A percentile compares a stretch with the other conserved stretches of the same genome.
phyloP scores from a whole-genome alignment of 64 coral and sea anemone species.

The Acropora tenuis region DNA sequence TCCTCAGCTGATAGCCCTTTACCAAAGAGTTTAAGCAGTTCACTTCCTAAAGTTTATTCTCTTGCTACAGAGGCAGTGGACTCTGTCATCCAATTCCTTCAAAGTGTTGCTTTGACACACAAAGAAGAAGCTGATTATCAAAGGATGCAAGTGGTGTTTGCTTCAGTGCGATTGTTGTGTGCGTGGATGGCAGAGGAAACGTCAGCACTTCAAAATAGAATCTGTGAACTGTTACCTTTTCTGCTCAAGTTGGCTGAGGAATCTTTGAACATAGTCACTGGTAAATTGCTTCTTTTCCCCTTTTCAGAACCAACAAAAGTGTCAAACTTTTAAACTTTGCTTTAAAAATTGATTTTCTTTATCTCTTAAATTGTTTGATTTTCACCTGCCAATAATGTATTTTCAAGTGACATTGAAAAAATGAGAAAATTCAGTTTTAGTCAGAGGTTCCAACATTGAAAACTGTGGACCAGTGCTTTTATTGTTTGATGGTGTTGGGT shows the following conservation, averaged over 20 bases:
- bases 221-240: constrained; percentile 82
- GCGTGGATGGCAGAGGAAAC: constrained; percentile 94
- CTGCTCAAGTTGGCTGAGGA: constrained; percentile 72
- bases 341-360: too few relatives aligned
- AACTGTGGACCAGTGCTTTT: too few relatives aligned
- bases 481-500: too few relatives aligned
- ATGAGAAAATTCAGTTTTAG: too few relatives aligned
- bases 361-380: too few relatives aligned
- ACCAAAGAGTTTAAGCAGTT: neutral
- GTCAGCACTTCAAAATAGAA: constrained; percentile 69
- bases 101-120: constrained; percentile 27
- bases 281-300: neutral
- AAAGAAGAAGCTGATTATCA: neutral
- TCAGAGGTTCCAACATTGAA: too few relatives aligned
- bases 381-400: too few relatives aligned
- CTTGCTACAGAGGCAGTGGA: constrained; percentile 66
- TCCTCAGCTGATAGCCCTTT: neutral
- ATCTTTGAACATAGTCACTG: constrained; percentile 26
- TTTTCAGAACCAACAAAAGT: too few relatives aligned
- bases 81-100: constrained; percentile 61
- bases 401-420: too few relatives aligned
- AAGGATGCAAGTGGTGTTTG: constrained; percentile 49
- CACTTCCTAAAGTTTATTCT: constrained; percentile 66
- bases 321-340: too few relatives aligned
- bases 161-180: constrained; percentile 75